phyloP scores from a whole-genome alignment of 2,888 invertebrate species.

The Desoria tigrina region DNA sequence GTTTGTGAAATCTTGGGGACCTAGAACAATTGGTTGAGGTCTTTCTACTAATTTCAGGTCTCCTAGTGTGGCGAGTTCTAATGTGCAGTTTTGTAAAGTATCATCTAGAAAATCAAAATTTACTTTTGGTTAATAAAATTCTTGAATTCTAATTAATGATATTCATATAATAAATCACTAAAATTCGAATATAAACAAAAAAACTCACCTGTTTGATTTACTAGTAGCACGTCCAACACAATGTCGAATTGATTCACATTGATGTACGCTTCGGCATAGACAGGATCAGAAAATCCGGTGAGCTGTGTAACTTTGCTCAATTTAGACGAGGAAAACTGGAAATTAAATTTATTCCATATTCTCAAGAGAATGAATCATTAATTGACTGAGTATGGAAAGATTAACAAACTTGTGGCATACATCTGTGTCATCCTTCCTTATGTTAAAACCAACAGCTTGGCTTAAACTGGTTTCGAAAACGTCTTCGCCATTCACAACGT shows the following conservation, averaged over 20 bases:
- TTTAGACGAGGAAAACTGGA: constrained; percentile 60
- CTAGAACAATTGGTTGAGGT: constrained; percentile 91
- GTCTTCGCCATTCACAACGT: constrained; percentile 69
- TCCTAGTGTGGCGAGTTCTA: constrained; percentile 96
- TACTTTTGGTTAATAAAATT: neutral
- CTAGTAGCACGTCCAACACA: constrained; percentile 94
- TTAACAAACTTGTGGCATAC: constrained; percentile 54
- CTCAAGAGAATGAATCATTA: neutral
- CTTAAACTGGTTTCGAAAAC: constrained; percentile 92
- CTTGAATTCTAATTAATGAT: too few relatives aligned
- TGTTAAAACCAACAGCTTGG: constrained; percentile 74
- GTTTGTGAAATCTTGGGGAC: constrained; percentile 95
- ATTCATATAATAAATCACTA: constrained; percentile 1
- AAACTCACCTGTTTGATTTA: constrained; percentile 85
- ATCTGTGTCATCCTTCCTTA: constrained; percentile 59
- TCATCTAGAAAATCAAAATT: constrained; percentile 73
- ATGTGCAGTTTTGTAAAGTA: constrained; percentile 94
- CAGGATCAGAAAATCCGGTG: constrained; percentile 98
- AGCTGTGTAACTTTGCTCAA: constrained; percentile 83
- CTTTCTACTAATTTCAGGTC: constrained; percentile 97
- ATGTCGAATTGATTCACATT: constrained; percentile 99
- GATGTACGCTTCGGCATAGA: constrained; percentile 99
- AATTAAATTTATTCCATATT: constrained; percentile 16
- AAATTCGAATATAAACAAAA: neutral
- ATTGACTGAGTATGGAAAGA: neutral